These are phyloP conservation scores for Pelobates cultripes DNA, from an alignment of 2,797 vertebrate species.

Conservation along the genomic window DNA sequence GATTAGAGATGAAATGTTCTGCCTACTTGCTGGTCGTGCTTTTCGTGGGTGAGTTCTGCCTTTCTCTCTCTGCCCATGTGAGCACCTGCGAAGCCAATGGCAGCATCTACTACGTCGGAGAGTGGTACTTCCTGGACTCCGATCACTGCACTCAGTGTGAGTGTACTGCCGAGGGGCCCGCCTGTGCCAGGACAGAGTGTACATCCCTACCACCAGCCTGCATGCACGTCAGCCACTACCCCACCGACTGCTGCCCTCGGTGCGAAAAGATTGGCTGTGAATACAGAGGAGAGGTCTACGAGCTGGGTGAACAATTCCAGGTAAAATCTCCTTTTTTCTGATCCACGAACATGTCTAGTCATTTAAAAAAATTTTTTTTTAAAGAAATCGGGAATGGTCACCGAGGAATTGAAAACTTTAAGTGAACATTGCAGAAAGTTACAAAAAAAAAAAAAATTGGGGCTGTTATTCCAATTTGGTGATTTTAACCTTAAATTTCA, in stretches of 20 bases:
- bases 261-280: conserved; percentile 85
- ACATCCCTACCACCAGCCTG: conserved; percentile 78
- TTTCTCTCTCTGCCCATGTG: conserved; percentile 70
- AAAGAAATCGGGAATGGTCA: too few relatives aligned
- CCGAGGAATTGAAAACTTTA: too few relatives aligned
- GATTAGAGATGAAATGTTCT: conserved; percentile 15
- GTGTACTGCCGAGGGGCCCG: conserved; percentile 76
- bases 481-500: too few relatives aligned
- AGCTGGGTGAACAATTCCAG: conserved; percentile 80
- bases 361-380: too few relatives aligned
- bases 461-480: too few relatives aligned
- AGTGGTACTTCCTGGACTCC: conserved; percentile 83
- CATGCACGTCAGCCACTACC: conserved; percentile 87
- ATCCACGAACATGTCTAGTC: neutral
- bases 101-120: conserved; percentile 80
- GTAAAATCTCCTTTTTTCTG: conserved; percentile 58
- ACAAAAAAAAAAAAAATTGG: too few relatives aligned
- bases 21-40: conserved; percentile 44
- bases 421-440: too few relatives aligned
- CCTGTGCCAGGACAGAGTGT: conserved; percentile 77
- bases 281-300: conserved; percentile 80
- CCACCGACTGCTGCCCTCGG: conserved; percentile 82
- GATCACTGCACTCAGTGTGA: conserved; percentile 83
- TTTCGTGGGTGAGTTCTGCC: conserved; percentile 60
- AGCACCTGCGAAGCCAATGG: conserved; percentile 80